These are phyloP conservation scores for Acanthococcus lagerstroemiae DNA, from an alignment of 2,888 invertebrate genomes.

Conservation along the genomic window DNA sequence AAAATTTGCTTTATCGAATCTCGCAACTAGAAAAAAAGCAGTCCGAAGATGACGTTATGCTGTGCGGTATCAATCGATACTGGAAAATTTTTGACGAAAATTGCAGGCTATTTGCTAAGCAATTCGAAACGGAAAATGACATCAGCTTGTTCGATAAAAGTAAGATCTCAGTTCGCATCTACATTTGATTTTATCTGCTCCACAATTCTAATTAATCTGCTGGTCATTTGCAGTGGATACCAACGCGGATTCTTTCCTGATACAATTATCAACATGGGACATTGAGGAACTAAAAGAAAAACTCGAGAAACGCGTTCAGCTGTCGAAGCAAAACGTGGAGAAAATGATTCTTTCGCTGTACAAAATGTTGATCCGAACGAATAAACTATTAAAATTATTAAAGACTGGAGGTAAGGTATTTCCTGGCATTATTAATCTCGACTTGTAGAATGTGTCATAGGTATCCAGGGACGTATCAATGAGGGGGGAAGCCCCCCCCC, in stretches of 20 bases:
- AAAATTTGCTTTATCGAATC: slow-evolving; percentile 4
- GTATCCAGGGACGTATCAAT: too few relatives aligned
- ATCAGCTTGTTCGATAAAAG: slow-evolving; percentile 7
- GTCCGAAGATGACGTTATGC: slow-evolving; percentile 17
- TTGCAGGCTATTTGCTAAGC: slow-evolving; percentile 16
- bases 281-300: slow-evolving; percentile 21
- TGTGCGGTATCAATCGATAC: slow-evolving; percentile 23
- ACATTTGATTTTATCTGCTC: not conserved
- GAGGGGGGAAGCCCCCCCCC: too few relatives aligned
- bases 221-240: slow-evolving; percentile 4
- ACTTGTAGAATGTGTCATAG: too few relatives aligned
- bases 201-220: not conserved
- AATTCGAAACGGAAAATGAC: slow-evolving; percentile 12
- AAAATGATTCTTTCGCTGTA: slow-evolving; percentile 9
- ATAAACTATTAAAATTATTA: too few relatives aligned
- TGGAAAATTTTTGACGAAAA: slow-evolving; percentile 26
- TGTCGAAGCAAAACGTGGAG: slow-evolving; percentile 17
- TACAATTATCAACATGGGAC: slow-evolving; percentile 24
- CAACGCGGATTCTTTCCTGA: slow-evolving; percentile 13
- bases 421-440: too few relatives aligned
- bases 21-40: slow-evolving; percentile 22
- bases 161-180: not conserved
- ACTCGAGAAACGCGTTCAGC: slow-evolving; percentile 13
- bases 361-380: not conserved
- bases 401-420: too few relatives aligned